Base-by-base conservation (phyloP, 2,797 vertebrate genomes). In the Pterois miles region DNA sequence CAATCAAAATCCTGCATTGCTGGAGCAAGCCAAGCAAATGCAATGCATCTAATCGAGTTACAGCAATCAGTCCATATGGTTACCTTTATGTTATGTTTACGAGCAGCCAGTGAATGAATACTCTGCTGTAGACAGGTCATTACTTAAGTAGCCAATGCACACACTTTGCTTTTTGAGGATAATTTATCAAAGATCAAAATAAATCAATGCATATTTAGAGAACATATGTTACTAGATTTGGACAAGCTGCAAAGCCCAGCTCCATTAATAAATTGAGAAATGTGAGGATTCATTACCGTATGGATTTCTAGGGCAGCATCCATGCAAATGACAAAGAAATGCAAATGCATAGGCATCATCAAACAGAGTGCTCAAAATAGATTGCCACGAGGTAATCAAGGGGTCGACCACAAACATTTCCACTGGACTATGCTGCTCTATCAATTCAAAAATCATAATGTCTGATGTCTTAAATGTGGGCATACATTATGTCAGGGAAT, bases 201-300 rank as follows among this genome's bases (percentile, higher is more conserved):
- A 94, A 95, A 96, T 95, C 94, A 94, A 95, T 95, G 92, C 84
- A 92, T 94, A 92, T 93, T 94, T 94, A 93, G 89, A 88, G 85
- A 95, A 94, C 92, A 93, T 93, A 93, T 93, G 94, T 94, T 95
- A 85, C 92, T 81, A 90, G 87, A 88, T 91, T 80, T 86, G 88
- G 93, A 93, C 88, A 92, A 92, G 90, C 89, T 92, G 86, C 88
- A 92, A 91, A 90, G 86, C 82, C 87, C 52, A 65, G 66, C 66
- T 93, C 94, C 94, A 95, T 96, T 96, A 95, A 94, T 95, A 95
- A 94, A 95, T 95, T 95, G 95, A 91, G 92, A 93, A 67, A 94
- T 86, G 92, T 92, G 91, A 91, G 88, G 91, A 93, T 93, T 95
- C 93, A 95, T 95, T 95, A 95, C 86, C 9, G 90, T 94, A 94